phyloP scores from a whole-genome alignment of 2,797 vertebrate genomes.

The Argyrosomus regius region DNA sequence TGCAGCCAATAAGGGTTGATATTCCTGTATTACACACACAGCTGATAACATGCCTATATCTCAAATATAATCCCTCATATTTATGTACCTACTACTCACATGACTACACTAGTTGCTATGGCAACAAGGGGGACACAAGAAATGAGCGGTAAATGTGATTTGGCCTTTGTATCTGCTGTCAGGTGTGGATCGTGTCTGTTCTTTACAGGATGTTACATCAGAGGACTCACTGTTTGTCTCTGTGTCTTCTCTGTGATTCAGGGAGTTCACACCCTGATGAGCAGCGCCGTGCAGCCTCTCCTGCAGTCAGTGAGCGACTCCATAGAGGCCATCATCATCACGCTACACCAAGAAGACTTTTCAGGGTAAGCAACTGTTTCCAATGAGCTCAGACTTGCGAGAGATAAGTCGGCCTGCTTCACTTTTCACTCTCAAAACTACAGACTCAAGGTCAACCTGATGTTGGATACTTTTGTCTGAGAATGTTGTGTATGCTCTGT shows the following conservation, averaged over 20 bases:
- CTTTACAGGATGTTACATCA: not conserved
- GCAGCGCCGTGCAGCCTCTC: constrained; percentile 91
- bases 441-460: too few relatives aligned
- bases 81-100: constrained; percentile 7
- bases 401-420: too few relatives aligned
- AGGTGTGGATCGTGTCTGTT: not conserved
- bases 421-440: too few relatives aligned
- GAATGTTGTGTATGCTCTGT: too few relatives aligned
- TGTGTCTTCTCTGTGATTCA: constrained; percentile 59
- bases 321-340: constrained; percentile 97
- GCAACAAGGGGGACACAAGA: constrained; percentile 22
- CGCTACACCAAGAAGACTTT: constrained; percentile 97
- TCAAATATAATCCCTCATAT: not conserved
- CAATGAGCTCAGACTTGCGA: too few relatives aligned
- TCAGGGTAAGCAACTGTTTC: constrained; percentile 83
- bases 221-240: not conserved
- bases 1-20: not conserved
- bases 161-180: not conserved
- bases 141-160: constrained; percentile 8
- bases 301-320: constrained; percentile 95
- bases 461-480: too few relatives aligned
- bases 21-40: not conserved
- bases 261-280: constrained; percentile 92
- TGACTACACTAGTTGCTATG: constrained; percentile 26
- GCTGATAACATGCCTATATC: not conserved